Evolutionary conservation across 2,888 invertebrate species (phyloP), one percentile per base, ranked within the genome.

Genomic region (Himalopsyche kuldschensis): DNA sequence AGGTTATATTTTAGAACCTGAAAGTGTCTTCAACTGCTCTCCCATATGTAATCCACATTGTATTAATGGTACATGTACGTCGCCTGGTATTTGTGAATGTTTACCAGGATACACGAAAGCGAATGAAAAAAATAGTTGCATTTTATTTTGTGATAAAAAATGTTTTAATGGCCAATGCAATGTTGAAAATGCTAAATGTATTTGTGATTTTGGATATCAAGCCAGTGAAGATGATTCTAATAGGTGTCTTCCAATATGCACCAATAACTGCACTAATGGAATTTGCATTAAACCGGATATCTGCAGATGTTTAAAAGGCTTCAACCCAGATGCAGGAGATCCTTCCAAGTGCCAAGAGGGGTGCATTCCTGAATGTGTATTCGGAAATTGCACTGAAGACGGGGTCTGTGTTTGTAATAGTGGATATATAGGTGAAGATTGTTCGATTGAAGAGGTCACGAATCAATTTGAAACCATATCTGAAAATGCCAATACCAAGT

Each of bases 1-100:
- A 0, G 88, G 88, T 15, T 89, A 86, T 82, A 11, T 11, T 2
- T 41, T 41, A 41, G 10, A 41, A 41, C 3, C 35, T 41, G 35
- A 10, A 41, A 41, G 41, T 15, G 3, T 6, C 41, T 41, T 55
- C 24, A 8, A 24, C 5, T 55, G 55, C 20, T 20, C 55, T 55
- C 55, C 20, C 3, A 55, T 55, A 20, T 55, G 55, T 55, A 24
- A 55, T 20, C 55, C 55, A 17, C 41, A 69, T 15, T 86, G 86
- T 47, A 20, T 48, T 4, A 84, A 85, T 27, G 85, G 84, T 8
- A 41, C 63, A n/a, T 85, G 85, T 75, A 24, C 69, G 6, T 77
- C 47, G 55, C 83, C 83, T 31, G 82, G 80, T 20, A 81, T 81
- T 27, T 87, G 87, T 75, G 75, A 78, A 30, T 87, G 87, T 75